Base-by-base conservation (phyloP, 2,888 invertebrate genomes). In the Baronia brevicornis region DNA sequence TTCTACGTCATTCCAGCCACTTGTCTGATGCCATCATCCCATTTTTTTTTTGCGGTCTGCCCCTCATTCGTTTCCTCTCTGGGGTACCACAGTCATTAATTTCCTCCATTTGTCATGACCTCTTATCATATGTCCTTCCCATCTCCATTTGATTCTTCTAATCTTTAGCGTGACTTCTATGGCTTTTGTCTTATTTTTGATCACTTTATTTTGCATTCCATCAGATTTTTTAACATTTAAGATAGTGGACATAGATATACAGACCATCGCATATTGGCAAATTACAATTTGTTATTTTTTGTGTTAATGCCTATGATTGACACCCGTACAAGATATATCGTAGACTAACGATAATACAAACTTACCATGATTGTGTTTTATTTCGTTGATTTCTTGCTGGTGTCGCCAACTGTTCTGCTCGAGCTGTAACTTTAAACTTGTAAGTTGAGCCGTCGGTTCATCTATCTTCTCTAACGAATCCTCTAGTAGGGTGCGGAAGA, bases 381-480 rank as follows among this genome's bases (percentile, higher is more conserved):
- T 58, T 52, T 94, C 93, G 0, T 85, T 70, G 2, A 95, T 54
- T 68, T 94, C 91, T 47, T 93, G 90, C 35, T 89, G 86, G 51
- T 94, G 91, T 21, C 86, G 84, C 88, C 92, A 91, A 45, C 87
- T 86, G 40, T 88, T 62, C 28, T 88, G 88, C 54, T 94, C 94
- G 27, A 92, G 74, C 66, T 93, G 91, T 43, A 91, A 57, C 47
- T 88, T 86, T 3, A 93, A 63, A 2, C 82, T 63, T 11, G 89
- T 84, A 30, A 90, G 68, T 19, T 87, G 86, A 0, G 91, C 88
- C 8, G 72, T 66, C 1, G 85, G 82, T 14, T 84, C 84, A 0
- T 89, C 86, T 44, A 92, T 51, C 53, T 90, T 90, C 29, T 85
- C 84, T 14, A 91, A 51, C 0, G 89, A 87, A 34, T 92, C 92